A percentile compares a stretch with the other conserved stretches of the same genome.
These are phyloP conservation scores for Spea multiplicata DNA, from an alignment of 2,113 vertebrate species.

Conservation along the genomic window DNA sequence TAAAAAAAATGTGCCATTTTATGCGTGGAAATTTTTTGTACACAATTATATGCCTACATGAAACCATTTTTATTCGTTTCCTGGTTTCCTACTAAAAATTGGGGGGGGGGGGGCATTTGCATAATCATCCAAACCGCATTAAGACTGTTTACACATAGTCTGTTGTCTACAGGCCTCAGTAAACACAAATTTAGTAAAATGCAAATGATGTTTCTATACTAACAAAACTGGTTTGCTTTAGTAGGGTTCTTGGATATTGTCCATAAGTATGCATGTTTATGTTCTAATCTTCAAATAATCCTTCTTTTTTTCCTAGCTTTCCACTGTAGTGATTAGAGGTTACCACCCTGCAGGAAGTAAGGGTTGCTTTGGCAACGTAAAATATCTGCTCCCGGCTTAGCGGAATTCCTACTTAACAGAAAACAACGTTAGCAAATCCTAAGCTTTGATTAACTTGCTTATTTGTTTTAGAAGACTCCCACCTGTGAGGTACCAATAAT, in stretches of 20 bases:
- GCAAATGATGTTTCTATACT: slow-evolving; percentile 3
- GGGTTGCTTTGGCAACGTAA: slow-evolving; percentile 96
- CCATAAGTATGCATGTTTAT: slow-evolving; percentile 86
- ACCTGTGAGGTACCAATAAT: slow-evolving; percentile 75
- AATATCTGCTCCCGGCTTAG: slow-evolving; percentile 95
- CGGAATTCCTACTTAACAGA: slow-evolving; percentile 95
- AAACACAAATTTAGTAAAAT: not conserved
- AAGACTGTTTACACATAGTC: too few relatives aligned
- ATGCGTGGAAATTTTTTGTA: too few relatives aligned
- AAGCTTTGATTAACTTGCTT: slow-evolving; percentile 90
- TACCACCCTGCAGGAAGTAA: slow-evolving; percentile 97
- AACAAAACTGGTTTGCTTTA: slow-evolving; percentile 20
- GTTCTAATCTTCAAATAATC: slow-evolving; percentile 93
- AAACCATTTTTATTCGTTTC: not conserved
- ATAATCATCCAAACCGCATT: too few relatives aligned
- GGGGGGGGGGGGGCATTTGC: too few relatives aligned
- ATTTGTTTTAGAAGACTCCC: slow-evolving; percentile 78
- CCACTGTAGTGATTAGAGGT: slow-evolving; percentile 97
- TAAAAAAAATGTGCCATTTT: too few relatives aligned
- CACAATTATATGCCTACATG: not conserved
- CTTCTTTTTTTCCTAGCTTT: slow-evolving; percentile 84
- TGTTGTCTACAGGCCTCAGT: too few relatives aligned
- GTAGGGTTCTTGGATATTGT: slow-evolving; percentile 67
- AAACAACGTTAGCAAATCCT: slow-evolving; percentile 97
- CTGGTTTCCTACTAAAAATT: too few relatives aligned